Base-by-base conservation (phyloP, 2,797 vertebrate species). In the Aldrovandia affinis region DNA sequence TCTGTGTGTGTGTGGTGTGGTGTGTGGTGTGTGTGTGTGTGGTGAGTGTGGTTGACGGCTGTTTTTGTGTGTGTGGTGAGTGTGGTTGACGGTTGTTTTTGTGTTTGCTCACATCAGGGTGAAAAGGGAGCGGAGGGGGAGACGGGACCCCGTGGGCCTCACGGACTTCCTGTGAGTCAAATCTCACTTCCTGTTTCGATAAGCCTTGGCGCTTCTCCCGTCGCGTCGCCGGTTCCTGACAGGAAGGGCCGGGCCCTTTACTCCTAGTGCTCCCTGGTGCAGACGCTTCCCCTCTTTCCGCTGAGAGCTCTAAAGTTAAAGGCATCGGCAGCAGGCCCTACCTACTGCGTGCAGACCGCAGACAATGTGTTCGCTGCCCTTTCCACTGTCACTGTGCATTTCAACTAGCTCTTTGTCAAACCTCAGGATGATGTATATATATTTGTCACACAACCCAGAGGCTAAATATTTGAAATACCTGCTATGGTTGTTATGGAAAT, bases 101-200 rank as follows among this genome's bases (percentile, higher is more conserved):
- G 6, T 0, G 20, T 0, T 42, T 57, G 22, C 87, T 83, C 91
- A 20, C 86, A 33, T 88, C 83, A 99, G 98, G 98, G 98, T 88
- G 98, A 99, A 94, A 97, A 94, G 86, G 98, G 98, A 91, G 79
- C 91, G 33, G 10, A 87, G 55, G 98, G 98, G 78, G 98, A 99
- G 73, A 96, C 97, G 68, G 98, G 98, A 89, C 97, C 97, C 65
- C 95, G 97, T 93, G 98, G 98, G 91, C 98, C 97, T 0, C 98
- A 99, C 0, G 98, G 98, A 91, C 94, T 99, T 85, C 98, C 98
- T 90, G 98, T 99, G 93, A 97, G 98, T 97, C 77, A 25, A 44
- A 6, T 36, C 33, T 6, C 1, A 70, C 70, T 75, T 42, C 39
- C 39, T 75, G 65, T 75, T 3, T 15, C 2, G 15, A 57, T 8